A percentile compares a stretch with the other conserved stretches of the same genome.
Evolutionary conservation across 2,797 vertebrate genomes (phyloP).

Genomic region (Pseudotriccus pelzelni): DNA sequence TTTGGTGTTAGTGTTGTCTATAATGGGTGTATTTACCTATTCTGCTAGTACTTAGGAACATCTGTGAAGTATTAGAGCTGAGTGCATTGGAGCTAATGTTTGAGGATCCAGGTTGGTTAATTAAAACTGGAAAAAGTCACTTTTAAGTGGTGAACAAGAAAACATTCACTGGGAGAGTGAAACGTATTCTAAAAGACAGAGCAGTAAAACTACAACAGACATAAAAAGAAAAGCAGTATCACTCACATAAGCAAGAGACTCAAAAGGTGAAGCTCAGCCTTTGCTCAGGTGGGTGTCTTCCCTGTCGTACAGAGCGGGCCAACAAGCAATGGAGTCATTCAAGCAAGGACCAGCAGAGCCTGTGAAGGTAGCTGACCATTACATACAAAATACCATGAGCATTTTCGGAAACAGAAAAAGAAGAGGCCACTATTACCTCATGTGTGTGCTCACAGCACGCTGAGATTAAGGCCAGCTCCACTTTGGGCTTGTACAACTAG

Average conservation of each 20-base stretch:
- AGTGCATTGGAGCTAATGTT: neutral
- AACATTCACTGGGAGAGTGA: neutral
- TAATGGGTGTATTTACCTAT: neutral
- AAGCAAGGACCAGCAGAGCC: neutral
- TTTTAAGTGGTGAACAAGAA: neutral
- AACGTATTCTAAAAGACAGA: neutral
- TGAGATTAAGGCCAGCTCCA: neutral
- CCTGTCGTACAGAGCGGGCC: accelerated
- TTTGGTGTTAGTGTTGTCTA: neutral
- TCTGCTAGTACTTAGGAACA: neutral
- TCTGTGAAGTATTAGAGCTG: neutral
- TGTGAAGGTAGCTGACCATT: neutral
- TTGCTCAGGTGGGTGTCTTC: neutral
- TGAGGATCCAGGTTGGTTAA: neutral
- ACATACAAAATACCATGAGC: neutral
- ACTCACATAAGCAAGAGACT: neutral
- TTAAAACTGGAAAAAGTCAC: neutral
- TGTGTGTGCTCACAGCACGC: neutral
- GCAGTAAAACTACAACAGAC: neutral
- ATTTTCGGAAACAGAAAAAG: neutral
- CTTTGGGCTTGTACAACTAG: neutral
- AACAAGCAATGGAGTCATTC: neutral
- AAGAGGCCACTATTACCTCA: neutral
- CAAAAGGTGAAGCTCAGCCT: neutral
- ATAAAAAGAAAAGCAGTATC: neutral